Evolutionary conservation across 2,888 invertebrate species (phyloP), one percentile per base, ranked within the genome.

Genomic region (Stenotaenia linearis): DNA sequence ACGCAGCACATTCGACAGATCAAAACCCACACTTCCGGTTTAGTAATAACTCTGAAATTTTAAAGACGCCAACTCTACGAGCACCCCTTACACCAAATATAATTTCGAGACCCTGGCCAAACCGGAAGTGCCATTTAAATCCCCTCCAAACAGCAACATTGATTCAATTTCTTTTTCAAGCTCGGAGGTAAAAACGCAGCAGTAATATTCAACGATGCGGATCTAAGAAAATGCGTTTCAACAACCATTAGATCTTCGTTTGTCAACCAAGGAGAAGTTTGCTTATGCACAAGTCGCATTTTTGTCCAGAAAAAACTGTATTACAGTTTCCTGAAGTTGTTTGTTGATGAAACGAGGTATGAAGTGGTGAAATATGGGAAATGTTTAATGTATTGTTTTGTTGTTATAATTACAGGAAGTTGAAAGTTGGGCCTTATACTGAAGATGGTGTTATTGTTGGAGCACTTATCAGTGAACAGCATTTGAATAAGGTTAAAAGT

Each of bases 131-230:
- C n/a, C n/a, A n/a, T n/a, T n/a, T n/a, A n/a, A n/a, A n/a, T n/a
- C n/a, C n/a, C n/a, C n/a, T n/a, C n/a, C n/a, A n/a, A n/a, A n/a
- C n/a, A n/a, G n/a, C n/a, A n/a, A n/a, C n/a, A n/a, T n/a, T n/a
- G n/a, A n/a, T n/a, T n/a, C n/a, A n/a, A n/a, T n/a, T n/a, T n/a
- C 35, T 12, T 6, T 81, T 80, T 82, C 9, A 83, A 88, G 88
- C 86, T 89, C 84, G 89, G 89, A 32, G 89, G 89, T 0, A 90
- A 89, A 83, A 90, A 90, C 84, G 86, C 89, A 1, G 88, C 87
- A 7, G 85, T 90, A 10, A 86, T 90, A 6, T 89, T 88, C 82
- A 84, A 84, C 45, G 88, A 89, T 83, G 86, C 86, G n/a, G 86
- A 89, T 81, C 82, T 89, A 18, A 86, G 86, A 0, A 85, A 86